Evolutionary conservation across 2,888 invertebrate genomes (phyloP), one percentile per base, ranked within the genome.

Genomic region (Rhimphoctona megacephalus): DNA sequence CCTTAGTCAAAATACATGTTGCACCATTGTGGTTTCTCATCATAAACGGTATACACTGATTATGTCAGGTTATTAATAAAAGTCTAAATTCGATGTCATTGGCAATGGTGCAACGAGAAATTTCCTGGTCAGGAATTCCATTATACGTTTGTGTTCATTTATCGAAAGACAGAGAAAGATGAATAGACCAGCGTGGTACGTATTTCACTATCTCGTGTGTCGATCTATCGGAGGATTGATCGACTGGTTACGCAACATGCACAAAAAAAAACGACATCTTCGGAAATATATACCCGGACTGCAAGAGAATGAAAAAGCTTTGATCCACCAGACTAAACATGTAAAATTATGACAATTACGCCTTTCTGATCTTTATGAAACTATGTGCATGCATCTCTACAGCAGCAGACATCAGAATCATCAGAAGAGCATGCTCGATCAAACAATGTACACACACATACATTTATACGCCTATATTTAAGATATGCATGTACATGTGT

Each of bases 141-240:
- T 52, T 25, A 73, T 64, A 61, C 19, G 54, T 33, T 25, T 46
- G 9, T 66, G 54, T 81, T n/a, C 4, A n/a, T 80, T 72, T 72
- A 72, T 72, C 49, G 74, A 54, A 22, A 36, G 54, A 36, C 39
- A 76, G 66, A 61, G 43, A 43, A 57, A 22, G 30, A 61, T 36
- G 70, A 61, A 73, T 52, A 25, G 73, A 81, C 36, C 36, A 39
- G 36, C 19, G 46, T 11, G 57, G 73, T 78, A 73, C 67, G 61
- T 66, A 79, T 52, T 76, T 76, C 76, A 57, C 46, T 61, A 81
- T 86, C 83, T 86, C 30, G 67, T 25, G 57, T 66, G 76, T 76
- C 70, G 76, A 86, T 86, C 83, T 61, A 86, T 83, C 83, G 67
- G 69, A 81, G 79, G 79, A 64, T n/a, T 70, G 80, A 84, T 81